A percentile compares a stretch with the other conserved stretches of the same genome.
Evolutionary conservation across 2,888 invertebrate genomes (phyloP).

Genomic region (Tholera decimalis): DNA sequence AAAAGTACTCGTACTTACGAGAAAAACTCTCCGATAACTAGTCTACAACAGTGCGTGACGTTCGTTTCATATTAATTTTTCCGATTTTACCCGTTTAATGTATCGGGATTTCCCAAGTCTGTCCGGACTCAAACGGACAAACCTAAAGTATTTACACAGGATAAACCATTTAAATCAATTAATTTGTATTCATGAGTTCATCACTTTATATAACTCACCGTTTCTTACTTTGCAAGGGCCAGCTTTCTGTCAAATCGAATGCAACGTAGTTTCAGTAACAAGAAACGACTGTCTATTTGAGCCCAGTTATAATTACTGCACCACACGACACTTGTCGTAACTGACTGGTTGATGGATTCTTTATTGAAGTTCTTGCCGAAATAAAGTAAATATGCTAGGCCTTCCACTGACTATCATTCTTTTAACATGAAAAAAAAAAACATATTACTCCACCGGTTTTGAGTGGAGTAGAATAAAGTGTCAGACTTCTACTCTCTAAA

Average conservation of each 20-base stretch:
- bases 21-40: constrained; percentile 1
- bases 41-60: background rate
- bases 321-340: too few relatives aligned
- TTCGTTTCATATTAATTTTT: background rate
- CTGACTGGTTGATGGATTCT: too few relatives aligned
- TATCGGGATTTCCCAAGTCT: constrained; percentile 5
- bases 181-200: background rate
- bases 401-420: too few relatives aligned
- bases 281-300: background rate
- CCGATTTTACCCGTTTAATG: background rate
- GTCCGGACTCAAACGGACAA: constrained; percentile 4
- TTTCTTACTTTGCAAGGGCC: background rate
- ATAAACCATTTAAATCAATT: background rate
- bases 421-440: too few relatives aligned
- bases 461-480: too few relatives aligned
- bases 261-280: background rate
- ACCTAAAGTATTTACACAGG: background rate
- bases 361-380: too few relatives aligned
- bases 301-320: too few relatives aligned
- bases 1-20: background rate
- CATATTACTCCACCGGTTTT: too few relatives aligned
- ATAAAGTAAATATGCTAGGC: too few relatives aligned
- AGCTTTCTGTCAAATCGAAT: background rate
- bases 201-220: background rate
- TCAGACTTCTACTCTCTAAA: too few relatives aligned